A percentile compares a stretch with the other conserved stretches of the same genome.
Evolutionary conservation across 2,797 vertebrate species (phyloP).

Genomic region (Peromyscus nudipes): DNA sequence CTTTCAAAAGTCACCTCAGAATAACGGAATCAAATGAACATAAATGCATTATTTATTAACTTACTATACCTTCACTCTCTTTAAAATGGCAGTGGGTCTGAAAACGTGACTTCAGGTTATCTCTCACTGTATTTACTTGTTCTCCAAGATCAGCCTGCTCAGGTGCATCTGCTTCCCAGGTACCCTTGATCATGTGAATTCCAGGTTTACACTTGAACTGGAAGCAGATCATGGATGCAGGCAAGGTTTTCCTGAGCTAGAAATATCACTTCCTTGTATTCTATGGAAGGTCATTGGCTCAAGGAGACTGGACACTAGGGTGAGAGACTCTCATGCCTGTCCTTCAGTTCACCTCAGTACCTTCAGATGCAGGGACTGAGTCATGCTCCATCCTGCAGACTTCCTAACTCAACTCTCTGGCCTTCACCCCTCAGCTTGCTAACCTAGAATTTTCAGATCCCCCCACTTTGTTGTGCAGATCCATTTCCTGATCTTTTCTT

Average conservation of each 20-base stretch:
- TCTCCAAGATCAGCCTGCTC: background rate
- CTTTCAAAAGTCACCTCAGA: constrained; percentile 25
- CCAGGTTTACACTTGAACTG: background rate
- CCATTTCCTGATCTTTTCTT: background rate
- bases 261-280: background rate
- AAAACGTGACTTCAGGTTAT: background rate
- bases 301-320: background rate
- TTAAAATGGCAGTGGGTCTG: background rate
- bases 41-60: background rate
- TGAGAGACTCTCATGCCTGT: background rate
- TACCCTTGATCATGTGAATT: background rate
- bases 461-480: background rate
- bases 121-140: background rate
- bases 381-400: background rate
- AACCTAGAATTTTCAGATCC: background rate
- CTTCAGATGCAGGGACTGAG: background rate
- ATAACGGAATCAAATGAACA: background rate
- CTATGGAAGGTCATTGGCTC: background rate
- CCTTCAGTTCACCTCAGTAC: background rate
- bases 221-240: background rate
- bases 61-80: background rate
- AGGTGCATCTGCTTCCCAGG: background rate
- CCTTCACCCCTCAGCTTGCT: background rate
- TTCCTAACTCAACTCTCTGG: background rate
- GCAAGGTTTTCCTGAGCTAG: background rate